Base-by-base conservation (phyloP, 2,888 invertebrate species). In the Diabrotica balteata region DNA sequence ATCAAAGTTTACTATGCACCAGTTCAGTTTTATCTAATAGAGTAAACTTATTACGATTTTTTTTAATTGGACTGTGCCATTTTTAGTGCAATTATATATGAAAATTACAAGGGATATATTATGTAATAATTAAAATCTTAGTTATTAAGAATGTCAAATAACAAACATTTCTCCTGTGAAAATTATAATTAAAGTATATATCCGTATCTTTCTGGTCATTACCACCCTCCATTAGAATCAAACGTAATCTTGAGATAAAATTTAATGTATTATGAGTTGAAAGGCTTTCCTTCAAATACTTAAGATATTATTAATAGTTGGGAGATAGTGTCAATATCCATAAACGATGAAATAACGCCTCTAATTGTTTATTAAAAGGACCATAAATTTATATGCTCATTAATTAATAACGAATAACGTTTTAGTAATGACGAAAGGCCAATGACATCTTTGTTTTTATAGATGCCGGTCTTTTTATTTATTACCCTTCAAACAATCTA, bases 281-380 rank as follows among this genome's bases (percentile, higher is more conserved):
- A 54, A 32, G 8, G 54, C 17, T 54, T 54, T 46, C 46, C 45
- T 54, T 42, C 46, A 62, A 47, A 62, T 59, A 43, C 42, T 50
- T 50, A 50, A 8, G 53, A 61, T 45, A 32, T 49, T 45, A 58
- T 58, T 54, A 54, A 62, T 54, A 17, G 62, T 45, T 7, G 32
- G 32, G 4, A 62, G 62, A 62, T 62, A 62, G 32, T 62, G 62
- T 51, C 54, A 62, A 47, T 62, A 62, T 53, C 54, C 62, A 62
- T 62, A 62, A 62, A 62, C 45, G 54, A 32, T 10, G 54, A 54
- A 47, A 54, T 54, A 47, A 50, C 62, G 43, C 54, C 17, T 47
- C 10, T 45, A 62, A 62, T 62, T 62, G 62, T 62, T 62, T 62
- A 62, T 62, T 62, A 62, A 62, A 62, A 32, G 62, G 22, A 6